These are phyloP conservation scores for Drosophila dives DNA, from an alignment of 2,888 invertebrate species.

Conservation along the genomic window DNA sequence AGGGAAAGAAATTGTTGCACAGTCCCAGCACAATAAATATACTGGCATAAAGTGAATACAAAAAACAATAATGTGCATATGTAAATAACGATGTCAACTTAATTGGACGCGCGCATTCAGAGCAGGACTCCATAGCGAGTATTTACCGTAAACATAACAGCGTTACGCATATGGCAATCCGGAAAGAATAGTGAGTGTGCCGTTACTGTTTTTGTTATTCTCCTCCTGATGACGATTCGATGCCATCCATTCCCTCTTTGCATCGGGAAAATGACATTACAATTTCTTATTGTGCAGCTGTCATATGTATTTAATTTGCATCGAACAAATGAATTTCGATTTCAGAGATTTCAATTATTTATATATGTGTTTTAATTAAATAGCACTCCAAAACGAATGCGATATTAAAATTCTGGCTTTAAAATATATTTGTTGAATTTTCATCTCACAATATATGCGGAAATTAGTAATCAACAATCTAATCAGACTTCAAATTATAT, in stretches of 20 bases:
- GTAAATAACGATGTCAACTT: constrained; percentile 76
- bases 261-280: constrained; percentile 59
- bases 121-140: constrained; percentile 45
- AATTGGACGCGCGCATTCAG: constrained; percentile 73
- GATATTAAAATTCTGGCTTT: constrained; percentile 4
- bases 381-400: constrained; percentile 21
- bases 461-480: constrained; percentile 46
- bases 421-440: constrained; percentile 40
- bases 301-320: constrained; percentile 73
- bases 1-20: constrained; percentile 45
- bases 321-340: constrained; percentile 50
- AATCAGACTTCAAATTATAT: constrained; percentile 1
- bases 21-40: constrained; percentile 63
- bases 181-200: not conserved
- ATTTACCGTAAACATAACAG: constrained; percentile 64
- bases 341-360: constrained; percentile 68
- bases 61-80: constrained; percentile 74
- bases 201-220: constrained; percentile 10
- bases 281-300: constrained; percentile 73
- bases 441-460: constrained; percentile 48
- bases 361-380: constrained; percentile 65
- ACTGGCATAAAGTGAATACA: constrained; percentile 62
- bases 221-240: constrained; percentile 13
- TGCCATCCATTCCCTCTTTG: not conserved
- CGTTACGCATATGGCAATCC: not conserved